Conservation (phyloP, 2,113 vertebrate genomes). For the Protobothrops mucrosquamatus region DNA sequence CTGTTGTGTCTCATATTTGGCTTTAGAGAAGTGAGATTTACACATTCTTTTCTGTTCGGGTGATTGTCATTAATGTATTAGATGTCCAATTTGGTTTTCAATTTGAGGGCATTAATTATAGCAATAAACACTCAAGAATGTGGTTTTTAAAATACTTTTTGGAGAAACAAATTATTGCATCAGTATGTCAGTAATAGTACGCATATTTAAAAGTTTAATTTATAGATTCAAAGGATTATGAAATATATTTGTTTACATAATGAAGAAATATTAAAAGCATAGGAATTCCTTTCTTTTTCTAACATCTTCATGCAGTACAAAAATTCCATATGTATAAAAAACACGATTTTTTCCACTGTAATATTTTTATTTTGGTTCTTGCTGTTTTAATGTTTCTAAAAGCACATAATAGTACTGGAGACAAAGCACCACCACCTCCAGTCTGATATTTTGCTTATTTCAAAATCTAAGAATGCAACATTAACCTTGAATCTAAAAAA, state of each 20-base stretch:
- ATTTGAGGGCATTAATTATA: neutral
- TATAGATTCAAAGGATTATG: slow-evolving; percentile 8
- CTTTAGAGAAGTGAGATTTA: neutral
- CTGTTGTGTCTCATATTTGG: neutral
- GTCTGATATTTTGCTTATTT: slow-evolving; percentile 1
- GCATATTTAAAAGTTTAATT: neutral
- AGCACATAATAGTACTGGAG: neutral
- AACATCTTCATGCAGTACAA: slow-evolving; percentile 5
- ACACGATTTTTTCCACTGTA: neutral
- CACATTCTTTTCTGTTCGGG: neutral
- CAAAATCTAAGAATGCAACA: neutral
- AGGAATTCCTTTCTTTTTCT: neutral
- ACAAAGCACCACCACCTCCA: slow-evolving; percentile 20
- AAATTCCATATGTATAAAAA: neutral
- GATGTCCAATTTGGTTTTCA: neutral
- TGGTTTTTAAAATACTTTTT: slow-evolving; percentile 5
- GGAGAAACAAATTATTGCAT: neutral
- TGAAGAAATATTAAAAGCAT: slow-evolving; percentile 1
- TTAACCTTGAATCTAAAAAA: neutral
- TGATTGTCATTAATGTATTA: neutral
- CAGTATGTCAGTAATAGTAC: neutral
- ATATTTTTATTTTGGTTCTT: neutral
- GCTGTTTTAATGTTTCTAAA: slow-evolving; percentile 36
- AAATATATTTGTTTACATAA: slow-evolving; percentile 3
- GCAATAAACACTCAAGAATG: neutral